Evolutionary conservation across 2,888 invertebrate species (phyloP), one percentile per base, ranked within the genome.

Genomic region (Calliphora vomitoria): DNA sequence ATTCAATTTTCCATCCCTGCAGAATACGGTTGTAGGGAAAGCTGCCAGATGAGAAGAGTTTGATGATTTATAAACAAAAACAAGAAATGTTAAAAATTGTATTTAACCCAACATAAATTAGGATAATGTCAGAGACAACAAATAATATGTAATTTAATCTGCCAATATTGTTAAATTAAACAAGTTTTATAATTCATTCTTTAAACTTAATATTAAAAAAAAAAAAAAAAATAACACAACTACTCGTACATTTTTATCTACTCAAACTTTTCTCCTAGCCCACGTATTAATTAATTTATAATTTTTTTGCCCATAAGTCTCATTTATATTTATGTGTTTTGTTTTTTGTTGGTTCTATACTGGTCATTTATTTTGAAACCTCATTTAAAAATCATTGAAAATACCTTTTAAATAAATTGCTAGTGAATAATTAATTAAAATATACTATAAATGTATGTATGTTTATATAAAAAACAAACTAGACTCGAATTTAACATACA

Each of bases 331-430:
- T 64, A 55, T 62, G 55, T 53, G 62, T 60, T 35, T 0, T 50
- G 20, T 35, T 47, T n/a, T 79, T 66, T 66, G 60, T 25, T 20
- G 13, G 4, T 50, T 82, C 25, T 8, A 6, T n/a, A 6, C n/a
- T 58, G 31, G 20, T 44, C 20, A 25, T 31, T 44, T 55, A 35
- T 41, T 68, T 74, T 64, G 8, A 78, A 83, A 64, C 15, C 50
- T 80, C 69, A 80, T 80, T 75, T 72, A 60, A 60, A 79, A 79
- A 83, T 83, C 78, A 74, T 66, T 55, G 38, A 62, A 85, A 68
- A 80, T 47, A 71, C 75, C 60, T 81, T 85, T 81, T 85, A 81
- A 75, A 81, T 75, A 80, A 85, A 81, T 85, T 85, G 75, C 60
- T 75, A 69, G 75, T 80, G 25, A 80, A 81, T 85, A 85, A 85